Evolutionary conservation across 2,113 vertebrate genomes (phyloP), one percentile per base, ranked within the genome.

Genomic region (Oreochromis spilurus): DNA sequence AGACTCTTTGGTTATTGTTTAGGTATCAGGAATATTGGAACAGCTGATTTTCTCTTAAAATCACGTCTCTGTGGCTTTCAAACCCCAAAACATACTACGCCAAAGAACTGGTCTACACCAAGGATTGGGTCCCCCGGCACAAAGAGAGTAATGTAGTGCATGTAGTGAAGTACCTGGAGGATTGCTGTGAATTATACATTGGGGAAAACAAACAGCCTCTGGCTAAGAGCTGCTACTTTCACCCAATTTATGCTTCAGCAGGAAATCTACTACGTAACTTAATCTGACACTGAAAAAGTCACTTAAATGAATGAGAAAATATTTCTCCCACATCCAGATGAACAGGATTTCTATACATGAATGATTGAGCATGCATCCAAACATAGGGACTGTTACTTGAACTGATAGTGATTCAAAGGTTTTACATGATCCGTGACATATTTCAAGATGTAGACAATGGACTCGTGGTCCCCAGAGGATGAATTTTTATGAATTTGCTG

Each of bases 241-340:
- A 65, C 34, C 0, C 60, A 65, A 13, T 65, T 65, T 65, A 38
- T 65, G 34, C 34, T 38, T 65, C 10, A 38, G 60, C 19, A 12
- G 9, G 17, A n/a, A 62, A 62, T 62, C 58, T 62, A n/a, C 58
- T 62, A 12, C 5, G 1, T 62, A 62, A 65, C 34, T 21, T 67
- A 34, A 40, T 38, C 62, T 40, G 62, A 67, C 19, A 67, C 19
- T 14, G 62, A 67, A 40, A 19, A 14, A 21, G 34, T 40, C 13
- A 67, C 34, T 67, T 21, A 40, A 40, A 67, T 67, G 62, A 21
- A 67, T 67, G 36, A 5, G 2, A 38, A 67, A 67, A 67, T 11
- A 38, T 38, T 67, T 62, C 62, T 67, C 19, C 36, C 62, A 67
- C 62, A 67, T 67, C 62, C 62, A 40, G 62, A 67, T 67, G 36